Conservation (phyloP, 2,113 vertebrate species). For the Leucosticte australis region DNA sequence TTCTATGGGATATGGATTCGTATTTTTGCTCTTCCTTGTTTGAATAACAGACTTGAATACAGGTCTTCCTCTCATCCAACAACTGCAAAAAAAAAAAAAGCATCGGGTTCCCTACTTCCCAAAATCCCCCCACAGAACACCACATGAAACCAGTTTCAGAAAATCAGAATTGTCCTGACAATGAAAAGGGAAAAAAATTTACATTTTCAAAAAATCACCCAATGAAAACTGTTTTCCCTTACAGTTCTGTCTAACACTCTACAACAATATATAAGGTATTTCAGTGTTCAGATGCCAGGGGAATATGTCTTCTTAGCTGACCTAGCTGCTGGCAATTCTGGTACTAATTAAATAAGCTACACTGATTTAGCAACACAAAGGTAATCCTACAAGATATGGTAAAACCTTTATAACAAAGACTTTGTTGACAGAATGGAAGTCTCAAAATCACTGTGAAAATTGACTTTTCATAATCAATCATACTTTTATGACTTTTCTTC, state of each 20-base stretch:
- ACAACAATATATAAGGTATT: not conserved
- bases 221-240: not conserved
- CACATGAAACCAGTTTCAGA: not conserved
- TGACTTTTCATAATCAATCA: not conserved
- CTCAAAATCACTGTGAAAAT: not conserved
- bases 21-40: not conserved
- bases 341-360: constrained; percentile 22
- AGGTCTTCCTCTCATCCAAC: not conserved
- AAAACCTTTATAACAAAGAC: not conserved
- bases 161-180: not conserved
- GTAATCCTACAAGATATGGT: not conserved
- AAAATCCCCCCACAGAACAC: not conserved
- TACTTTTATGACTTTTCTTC: not conserved
- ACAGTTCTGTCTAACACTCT: not conserved
- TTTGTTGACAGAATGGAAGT: not conserved
- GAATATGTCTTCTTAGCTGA: not conserved
- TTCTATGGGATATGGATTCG: not conserved
- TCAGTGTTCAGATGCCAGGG: not conserved
- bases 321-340: not conserved
- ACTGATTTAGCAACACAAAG: not conserved
- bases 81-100: not conserved
- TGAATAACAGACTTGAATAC: not conserved
- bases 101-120: not conserved
- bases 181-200: not conserved
- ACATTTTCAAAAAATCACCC: not conserved